phyloP scores from a whole-genome alignment of 2,888 invertebrate genomes.

The Pristionchus entomophagus region DNA sequence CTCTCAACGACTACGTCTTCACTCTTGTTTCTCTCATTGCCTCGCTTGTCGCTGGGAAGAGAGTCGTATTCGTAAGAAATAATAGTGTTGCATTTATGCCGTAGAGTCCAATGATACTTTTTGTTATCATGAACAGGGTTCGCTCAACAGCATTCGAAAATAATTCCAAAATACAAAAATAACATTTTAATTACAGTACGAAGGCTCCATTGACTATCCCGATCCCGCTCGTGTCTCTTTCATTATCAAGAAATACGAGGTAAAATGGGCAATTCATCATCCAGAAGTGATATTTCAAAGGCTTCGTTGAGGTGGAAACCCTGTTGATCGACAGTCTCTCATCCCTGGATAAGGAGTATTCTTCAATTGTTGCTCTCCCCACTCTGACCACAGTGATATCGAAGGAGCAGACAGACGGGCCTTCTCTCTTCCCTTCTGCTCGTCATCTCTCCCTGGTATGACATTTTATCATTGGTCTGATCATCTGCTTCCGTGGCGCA shows the following conservation, averaged over 20 bases:
- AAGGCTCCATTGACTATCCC: conserved; percentile 60
- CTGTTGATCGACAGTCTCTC: conserved; percentile 10
- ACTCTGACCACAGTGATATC: neutral
- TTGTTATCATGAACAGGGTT: no score
- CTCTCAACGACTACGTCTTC: neutral
- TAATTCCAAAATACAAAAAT: neutral
- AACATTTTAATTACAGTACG: conserved; percentile 56
- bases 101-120: no score
- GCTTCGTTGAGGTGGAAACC: conserved; percentile 23
- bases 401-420: neutral
- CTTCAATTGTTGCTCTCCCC: conserved; percentile 20
- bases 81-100: neutral
- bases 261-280: conserved; percentile 33
- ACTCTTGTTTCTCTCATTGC: neutral
- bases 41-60: neutral
- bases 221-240: conserved; percentile 60
- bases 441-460: neutral
- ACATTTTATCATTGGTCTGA: neutral
- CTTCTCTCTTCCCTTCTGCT: neutral
- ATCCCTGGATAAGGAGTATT: conserved; percentile 50
- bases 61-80: neutral
- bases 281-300: neutral
- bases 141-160: neutral
- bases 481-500: conserved; percentile 64
- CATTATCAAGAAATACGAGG: conserved; percentile 60